Evolutionary conservation across 2,797 vertebrate genomes (phyloP).

Genomic region (Lepus oiostolus): DNA sequence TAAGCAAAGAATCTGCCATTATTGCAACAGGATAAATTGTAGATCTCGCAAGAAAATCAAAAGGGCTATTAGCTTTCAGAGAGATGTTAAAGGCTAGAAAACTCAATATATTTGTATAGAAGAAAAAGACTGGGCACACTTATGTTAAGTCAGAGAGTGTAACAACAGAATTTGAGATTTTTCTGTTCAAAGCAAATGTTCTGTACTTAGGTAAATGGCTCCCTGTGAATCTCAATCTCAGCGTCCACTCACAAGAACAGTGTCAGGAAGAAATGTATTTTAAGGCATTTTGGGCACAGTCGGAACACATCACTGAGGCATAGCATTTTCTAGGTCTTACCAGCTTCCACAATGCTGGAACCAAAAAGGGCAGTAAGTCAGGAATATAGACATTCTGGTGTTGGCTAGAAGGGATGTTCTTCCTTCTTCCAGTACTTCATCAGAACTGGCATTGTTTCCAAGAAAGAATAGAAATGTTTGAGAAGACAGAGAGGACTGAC

Average conservation of each 20-base stretch:
- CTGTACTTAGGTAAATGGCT: neutral
- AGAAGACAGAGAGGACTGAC: neutral
- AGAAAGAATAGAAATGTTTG: neutral
- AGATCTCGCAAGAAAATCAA: neutral
- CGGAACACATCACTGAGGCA: neutral
- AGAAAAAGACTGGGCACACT: neutral
- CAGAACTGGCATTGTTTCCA: neutral
- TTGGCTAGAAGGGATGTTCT: neutral
- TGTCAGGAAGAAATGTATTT: neutral
- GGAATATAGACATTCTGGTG: neutral
- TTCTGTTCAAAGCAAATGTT: constrained; percentile 29
- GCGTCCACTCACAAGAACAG: neutral
- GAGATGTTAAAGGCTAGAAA: neutral
- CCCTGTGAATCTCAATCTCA: neutral
- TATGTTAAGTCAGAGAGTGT: neutral
- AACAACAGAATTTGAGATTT: neutral
- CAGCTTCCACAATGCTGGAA: neutral
- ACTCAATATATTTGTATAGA: neutral
- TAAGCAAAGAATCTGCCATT: neutral
- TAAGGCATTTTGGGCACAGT: neutral
- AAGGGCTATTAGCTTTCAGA: constrained; percentile 14
- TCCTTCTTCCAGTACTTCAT: neutral
- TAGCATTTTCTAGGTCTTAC: neutral
- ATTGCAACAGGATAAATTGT: neutral
- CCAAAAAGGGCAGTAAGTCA: neutral